Evolutionary conservation across 2,888 invertebrate genomes (phyloP).

Genomic region (Parascotia fuliginaria): DNA sequence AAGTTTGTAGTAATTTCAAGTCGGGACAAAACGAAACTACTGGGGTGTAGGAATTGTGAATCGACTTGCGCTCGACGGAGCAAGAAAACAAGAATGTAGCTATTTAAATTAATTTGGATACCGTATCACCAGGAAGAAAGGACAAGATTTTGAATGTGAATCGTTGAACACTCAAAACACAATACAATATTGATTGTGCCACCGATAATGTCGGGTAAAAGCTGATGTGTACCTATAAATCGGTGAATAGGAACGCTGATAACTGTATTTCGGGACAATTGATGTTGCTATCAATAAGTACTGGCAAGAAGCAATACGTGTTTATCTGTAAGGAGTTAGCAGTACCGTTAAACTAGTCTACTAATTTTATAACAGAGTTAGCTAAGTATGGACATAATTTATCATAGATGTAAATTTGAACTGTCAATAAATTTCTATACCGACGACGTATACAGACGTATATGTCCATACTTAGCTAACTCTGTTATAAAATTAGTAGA

Average conservation of each 20-base stretch:
- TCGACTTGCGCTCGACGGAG: constrained; percentile 72
- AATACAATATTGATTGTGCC: constrained; percentile 29
- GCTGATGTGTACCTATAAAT: constrained; percentile 1
- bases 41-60: constrained; percentile 75
- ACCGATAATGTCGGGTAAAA: constrained; percentile 16
- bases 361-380: too few relatives aligned
- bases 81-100: constrained; percentile 75
- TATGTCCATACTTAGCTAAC: too few relatives aligned
- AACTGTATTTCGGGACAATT: too few relatives aligned
- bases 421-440: too few relatives aligned
- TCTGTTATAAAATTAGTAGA: too few relatives aligned
- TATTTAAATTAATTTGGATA: constrained; percentile 77
- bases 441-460: too few relatives aligned
- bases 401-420: too few relatives aligned
- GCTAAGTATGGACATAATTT: too few relatives aligned
- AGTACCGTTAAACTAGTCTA: too few relatives aligned
- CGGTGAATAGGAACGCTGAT: background rate
- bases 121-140: constrained; percentile 49
- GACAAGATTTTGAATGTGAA: constrained; percentile 49
- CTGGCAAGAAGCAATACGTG: too few relatives aligned
- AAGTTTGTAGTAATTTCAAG: constrained; percentile 74
- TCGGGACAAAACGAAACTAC: constrained; percentile 70
- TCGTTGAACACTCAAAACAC: constrained; percentile 28
- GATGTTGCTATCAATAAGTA: too few relatives aligned
- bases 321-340: too few relatives aligned